Base-by-base conservation (phyloP, 2,888 invertebrate genomes). In the Rotaria macrura region DNA sequence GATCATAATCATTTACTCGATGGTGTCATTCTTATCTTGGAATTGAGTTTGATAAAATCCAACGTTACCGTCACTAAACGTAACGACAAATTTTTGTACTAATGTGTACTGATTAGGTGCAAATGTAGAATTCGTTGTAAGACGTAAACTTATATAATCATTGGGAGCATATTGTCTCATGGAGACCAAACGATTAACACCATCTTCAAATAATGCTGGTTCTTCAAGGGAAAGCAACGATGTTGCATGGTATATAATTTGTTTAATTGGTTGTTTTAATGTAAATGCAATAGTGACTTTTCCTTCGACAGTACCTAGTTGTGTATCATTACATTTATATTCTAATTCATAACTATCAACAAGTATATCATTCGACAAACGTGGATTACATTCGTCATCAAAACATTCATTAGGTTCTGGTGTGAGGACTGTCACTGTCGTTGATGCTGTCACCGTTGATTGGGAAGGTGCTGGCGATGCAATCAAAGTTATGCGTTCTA, bases 201-300 rank as follows among this genome's bases (percentile, higher is more conserved):
- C 74, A 43, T 43, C 23, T 43, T 79, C 40, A 25, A 9, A 43
- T 10, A 79, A 14, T 2, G n/a, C 40, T 14, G 74, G 74, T 79
- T 40, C 40, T 43, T 43, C 38, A 23, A 79, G 25, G 40, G 25
- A 14, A 20, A 25, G 7, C 40, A 79, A 38, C 25, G 52, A 40
- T 72, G 72, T 74, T 34, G 65, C 47, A 54, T 86, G 86, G 23
- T 84, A 55, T 40, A 86, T 84, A 17, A 86, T 23, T 14, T 72
- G 54, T 74, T 86, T 84, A 7, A 74, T 55, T 14, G 54, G 43
- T 38, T 84, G 79, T 40, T 72, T 86, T 52, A 86, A 40, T 47
- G 72, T 54, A 52, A 86, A 86, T 43, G 84, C 84, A 34, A 86
- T 86, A 17, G 38, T 34, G 9, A 79, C 86, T 52, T 25, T 43